Evolutionary conservation across 2,888 invertebrate genomes (phyloP).

Genomic region (Trichogramma evanescens): DNA sequence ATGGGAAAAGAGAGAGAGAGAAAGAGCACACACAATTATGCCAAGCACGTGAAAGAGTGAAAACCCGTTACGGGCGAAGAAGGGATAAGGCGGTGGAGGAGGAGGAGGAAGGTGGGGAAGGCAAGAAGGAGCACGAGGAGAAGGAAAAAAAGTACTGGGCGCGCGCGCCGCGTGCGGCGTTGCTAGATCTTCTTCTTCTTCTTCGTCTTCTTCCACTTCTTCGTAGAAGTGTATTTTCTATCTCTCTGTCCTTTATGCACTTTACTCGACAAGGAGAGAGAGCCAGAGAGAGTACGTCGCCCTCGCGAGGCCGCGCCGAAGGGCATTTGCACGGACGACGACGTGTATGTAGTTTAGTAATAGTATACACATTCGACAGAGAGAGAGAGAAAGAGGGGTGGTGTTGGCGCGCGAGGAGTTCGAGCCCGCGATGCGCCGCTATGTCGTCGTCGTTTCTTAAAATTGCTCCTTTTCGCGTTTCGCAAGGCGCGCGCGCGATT

Average conservation of each 20-base stretch:
- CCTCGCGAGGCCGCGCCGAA: too few species aligned
- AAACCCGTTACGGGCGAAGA: slow-evolving; percentile 23
- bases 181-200: too few species aligned
- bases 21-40: slow-evolving; percentile 15
- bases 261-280: too few species aligned
- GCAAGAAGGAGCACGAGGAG: not conserved
- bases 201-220: too few species aligned
- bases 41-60: slow-evolving; percentile 24
- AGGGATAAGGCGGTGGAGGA: slow-evolving; percentile 1
- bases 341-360: too few species aligned
- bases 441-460: not conserved
- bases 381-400: not conserved
- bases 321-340: too few species aligned
- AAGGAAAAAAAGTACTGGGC: not conserved
- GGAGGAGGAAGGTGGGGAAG: not conserved
- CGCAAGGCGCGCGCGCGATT: too few species aligned
- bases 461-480: too few species aligned
- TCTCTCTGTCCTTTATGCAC: too few species aligned
- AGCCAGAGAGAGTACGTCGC: too few species aligned
- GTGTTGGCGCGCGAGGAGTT: not conserved
- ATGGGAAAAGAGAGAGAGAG: not conserved
- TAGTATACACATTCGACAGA: too few species aligned
- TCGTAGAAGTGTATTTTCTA: too few species aligned
- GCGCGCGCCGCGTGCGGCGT: not conserved
- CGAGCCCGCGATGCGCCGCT: not conserved